Conservation (phyloP, 2,888 invertebrate genomes). For the Nesidiocoris tenuis region DNA sequence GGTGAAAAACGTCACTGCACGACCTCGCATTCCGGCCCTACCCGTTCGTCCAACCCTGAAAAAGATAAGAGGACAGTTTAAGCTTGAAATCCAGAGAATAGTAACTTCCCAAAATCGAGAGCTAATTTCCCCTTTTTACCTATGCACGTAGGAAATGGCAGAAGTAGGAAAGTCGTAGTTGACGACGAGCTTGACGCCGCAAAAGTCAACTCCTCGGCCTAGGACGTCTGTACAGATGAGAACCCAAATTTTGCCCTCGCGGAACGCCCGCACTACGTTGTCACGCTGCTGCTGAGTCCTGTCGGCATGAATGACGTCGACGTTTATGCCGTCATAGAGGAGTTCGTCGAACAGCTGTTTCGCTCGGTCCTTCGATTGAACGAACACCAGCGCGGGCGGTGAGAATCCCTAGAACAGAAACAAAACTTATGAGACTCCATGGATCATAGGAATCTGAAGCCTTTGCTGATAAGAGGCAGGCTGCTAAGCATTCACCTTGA, state of each 20-base stretch:
- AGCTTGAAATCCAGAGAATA: conserved; percentile 48
- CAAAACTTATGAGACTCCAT: too few species aligned
- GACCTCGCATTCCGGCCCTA: conserved; percentile 83
- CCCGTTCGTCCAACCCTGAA: conserved; percentile 77
- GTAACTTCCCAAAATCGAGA: conserved; percentile 7
- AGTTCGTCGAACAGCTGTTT: conserved; percentile 88
- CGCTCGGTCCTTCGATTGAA: conserved; percentile 88
- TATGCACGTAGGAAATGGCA: conserved; percentile 85
- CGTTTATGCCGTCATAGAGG: conserved; percentile 87
- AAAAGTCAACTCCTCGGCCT: conserved; percentile 95
- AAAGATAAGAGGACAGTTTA: background rate
- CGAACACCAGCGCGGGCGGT: conserved; percentile 88
- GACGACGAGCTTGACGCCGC: conserved; percentile 91
- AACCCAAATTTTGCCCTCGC: conserved; percentile 91
- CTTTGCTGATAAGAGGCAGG: too few species aligned
- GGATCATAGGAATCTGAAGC: too few species aligned
- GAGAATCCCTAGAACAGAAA: conserved; percentile 64
- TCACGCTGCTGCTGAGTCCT: conserved; percentile 86
- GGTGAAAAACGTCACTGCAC: conserved; percentile 92
- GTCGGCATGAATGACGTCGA: conserved; percentile 91
- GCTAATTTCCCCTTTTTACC: too few species aligned
- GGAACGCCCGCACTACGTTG: conserved; percentile 84
- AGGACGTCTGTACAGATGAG: conserved; percentile 95
- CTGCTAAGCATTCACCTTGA: conserved; percentile 56
- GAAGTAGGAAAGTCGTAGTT: conserved; percentile 97